phyloP scores from a whole-genome alignment of 2,797 vertebrate species.

The Xyrichtys novacula region DNA sequence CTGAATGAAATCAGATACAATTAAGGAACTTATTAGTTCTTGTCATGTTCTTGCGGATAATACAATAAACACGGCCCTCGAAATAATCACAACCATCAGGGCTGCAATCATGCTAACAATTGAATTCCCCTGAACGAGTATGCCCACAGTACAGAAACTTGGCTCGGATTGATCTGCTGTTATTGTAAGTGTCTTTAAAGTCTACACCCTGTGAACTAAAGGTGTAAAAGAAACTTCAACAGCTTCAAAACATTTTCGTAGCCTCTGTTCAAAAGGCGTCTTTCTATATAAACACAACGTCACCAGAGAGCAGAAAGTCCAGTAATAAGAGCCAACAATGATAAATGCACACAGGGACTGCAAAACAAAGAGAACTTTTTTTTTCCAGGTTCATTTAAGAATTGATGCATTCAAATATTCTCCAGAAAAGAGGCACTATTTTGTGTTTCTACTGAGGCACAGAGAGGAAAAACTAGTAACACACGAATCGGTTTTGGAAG shows the following conservation, averaged over 20 bases:
- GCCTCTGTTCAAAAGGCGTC: conserved; percentile 25
- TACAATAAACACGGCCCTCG: conserved; percentile 77
- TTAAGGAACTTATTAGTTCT: conserved; percentile 81
- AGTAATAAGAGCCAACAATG: not conserved
- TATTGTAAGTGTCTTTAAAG: conserved; percentile 57
- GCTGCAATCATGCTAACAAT: conserved; percentile 66
- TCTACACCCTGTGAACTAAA: conserved; percentile 30
- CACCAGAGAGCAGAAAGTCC: not conserved
- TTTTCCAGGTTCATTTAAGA: no score
- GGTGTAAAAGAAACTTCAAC: conserved; percentile 54
- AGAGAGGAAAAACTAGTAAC: no score
- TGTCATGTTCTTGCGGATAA: conserved; percentile 75
- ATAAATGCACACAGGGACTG: not conserved
- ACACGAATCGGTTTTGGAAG: no score
- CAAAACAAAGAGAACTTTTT: not conserved
- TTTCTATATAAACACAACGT: conserved; percentile 48
- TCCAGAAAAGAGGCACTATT: no score
- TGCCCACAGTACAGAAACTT: conserved; percentile 26
- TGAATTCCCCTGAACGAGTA: conserved; percentile 48
- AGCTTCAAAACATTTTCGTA: conserved; percentile 55
- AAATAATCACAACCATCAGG: conserved; percentile 76
- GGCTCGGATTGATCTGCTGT: conserved; percentile 38
- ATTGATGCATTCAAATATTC: no score
- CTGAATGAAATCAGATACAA: conserved; percentile 77
- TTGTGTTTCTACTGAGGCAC: no score